phyloP scores from a whole-genome alignment of 2,797 vertebrate species.

The Alcedo quadribrachys region DNA sequence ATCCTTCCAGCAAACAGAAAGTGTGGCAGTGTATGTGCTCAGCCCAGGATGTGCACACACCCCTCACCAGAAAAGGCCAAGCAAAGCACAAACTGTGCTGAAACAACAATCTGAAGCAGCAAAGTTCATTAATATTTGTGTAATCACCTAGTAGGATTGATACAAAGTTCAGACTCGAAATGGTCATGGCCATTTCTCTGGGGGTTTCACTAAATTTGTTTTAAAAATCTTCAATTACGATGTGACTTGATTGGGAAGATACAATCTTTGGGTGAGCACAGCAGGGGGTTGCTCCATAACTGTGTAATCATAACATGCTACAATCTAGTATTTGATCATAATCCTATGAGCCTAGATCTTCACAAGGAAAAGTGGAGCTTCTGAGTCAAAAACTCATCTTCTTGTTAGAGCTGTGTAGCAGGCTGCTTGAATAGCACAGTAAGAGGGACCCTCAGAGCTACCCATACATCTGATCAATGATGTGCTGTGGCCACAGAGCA shows the following conservation, averaged over 20 bases:
- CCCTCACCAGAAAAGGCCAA: background rate
- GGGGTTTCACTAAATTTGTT: background rate
- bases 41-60: background rate
- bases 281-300: background rate
- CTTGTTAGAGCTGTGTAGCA: background rate
- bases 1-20: background rate
- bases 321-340: background rate
- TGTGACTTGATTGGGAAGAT: background rate
- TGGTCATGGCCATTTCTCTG: background rate
- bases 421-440: background rate
- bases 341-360: background rate
- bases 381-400: background rate
- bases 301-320: background rate
- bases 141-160: background rate
- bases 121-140: background rate
- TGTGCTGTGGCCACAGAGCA: slow-evolving; percentile 24
- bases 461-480: slow-evolving; percentile 2
- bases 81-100: background rate
- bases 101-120: background rate
- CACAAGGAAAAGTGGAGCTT: background rate
- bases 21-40: background rate
- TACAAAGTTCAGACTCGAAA: background rate
- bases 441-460: background rate
- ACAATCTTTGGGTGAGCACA: background rate
- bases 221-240: background rate